Conservation (phyloP, 1,140 invertebrate species). For the Drosophila gunungcola region DNA sequence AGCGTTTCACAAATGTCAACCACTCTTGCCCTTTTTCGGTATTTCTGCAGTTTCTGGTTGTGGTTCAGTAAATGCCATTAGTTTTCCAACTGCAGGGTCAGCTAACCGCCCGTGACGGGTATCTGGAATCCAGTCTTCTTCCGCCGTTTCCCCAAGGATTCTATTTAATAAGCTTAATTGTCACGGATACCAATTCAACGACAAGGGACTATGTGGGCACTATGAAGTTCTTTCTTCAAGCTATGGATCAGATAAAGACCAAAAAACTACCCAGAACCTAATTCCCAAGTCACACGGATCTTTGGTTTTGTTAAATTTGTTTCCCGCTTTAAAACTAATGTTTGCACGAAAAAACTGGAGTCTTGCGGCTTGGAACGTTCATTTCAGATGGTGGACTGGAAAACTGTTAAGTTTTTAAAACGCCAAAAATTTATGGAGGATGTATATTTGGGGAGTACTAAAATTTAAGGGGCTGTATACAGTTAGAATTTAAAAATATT, state of each 20-base stretch:
- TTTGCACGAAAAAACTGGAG: too few species aligned
- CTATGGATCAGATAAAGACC: slow-evolving; percentile 15
- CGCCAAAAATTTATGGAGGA: too few species aligned
- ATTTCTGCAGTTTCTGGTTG: neutral
- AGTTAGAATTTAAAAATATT: too few species aligned
- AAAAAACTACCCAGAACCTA: neutral
- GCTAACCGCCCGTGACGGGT: slow-evolving; percentile 13
- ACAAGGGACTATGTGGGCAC: slow-evolving; percentile 2
- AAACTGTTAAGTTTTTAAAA: too few species aligned
- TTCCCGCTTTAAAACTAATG: too few species aligned
- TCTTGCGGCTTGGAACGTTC: too few species aligned
- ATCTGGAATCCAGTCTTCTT: slow-evolving; percentile 13
- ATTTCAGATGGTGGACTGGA: too few species aligned
- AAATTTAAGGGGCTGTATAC: too few species aligned
- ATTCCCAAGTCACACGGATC: too few species aligned
- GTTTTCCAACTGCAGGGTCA: slow-evolving; percentile 23
- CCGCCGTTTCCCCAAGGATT: slow-evolving; percentile 31
- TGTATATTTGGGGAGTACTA: too few species aligned
- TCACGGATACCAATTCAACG: slow-evolving; percentile 11
- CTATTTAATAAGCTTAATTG: neutral
- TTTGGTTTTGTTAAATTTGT: too few species aligned
- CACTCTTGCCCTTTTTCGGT: slow-evolving; percentile 46
- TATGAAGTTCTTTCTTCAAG: slow-evolving; percentile 16
- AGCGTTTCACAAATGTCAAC: slow-evolving; percentile 35
- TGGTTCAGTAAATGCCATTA: neutral